phyloP scores from a whole-genome alignment of 2,797 vertebrate genomes.

The Huso huso region DNA sequence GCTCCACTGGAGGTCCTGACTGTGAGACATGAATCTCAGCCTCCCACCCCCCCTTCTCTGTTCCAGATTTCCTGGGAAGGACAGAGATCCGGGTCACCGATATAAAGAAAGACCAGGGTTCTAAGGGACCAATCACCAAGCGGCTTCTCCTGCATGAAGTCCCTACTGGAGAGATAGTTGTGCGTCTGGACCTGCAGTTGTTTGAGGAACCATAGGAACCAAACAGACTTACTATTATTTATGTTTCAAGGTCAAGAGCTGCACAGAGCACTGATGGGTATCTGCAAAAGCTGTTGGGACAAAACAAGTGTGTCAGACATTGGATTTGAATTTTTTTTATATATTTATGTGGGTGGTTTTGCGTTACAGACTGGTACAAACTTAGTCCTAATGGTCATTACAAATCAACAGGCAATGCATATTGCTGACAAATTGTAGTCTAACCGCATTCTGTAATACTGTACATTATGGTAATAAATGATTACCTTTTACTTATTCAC shows the following conservation, averaged over 20 bases:
- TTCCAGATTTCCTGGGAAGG: conserved; percentile 88
- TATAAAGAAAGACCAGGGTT: conserved; percentile 97
- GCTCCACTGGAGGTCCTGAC: too few relatives aligned
- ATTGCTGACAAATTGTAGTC: too few relatives aligned
- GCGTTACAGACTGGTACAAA: too few relatives aligned
- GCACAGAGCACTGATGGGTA: conserved; percentile 22
- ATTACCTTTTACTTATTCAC: too few relatives aligned
- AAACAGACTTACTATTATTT: background rate
- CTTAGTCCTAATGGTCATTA: too few relatives aligned
- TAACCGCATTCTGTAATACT: too few relatives aligned
- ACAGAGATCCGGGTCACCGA: conserved; percentile 96
- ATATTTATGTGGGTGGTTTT: too few relatives aligned
- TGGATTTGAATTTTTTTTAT: too few relatives aligned
- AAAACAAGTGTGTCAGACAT: too few relatives aligned
- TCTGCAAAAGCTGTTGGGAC: conserved; percentile 26
- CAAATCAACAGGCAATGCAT: too few relatives aligned
- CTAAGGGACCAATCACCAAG: conserved; percentile 94
- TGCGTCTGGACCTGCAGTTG: conserved; percentile 89
- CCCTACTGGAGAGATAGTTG: conserved; percentile 96
- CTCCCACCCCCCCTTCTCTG: conserved; percentile 10
- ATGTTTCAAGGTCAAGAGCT: background rate
- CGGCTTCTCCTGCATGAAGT: conserved; percentile 94
- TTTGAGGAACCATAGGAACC: conserved; percentile 79
- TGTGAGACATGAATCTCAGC: background rate
- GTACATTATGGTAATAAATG: too few relatives aligned